Conservation (phyloP, 1,140 invertebrate species). For the Euura saliciscinereae region DNA sequence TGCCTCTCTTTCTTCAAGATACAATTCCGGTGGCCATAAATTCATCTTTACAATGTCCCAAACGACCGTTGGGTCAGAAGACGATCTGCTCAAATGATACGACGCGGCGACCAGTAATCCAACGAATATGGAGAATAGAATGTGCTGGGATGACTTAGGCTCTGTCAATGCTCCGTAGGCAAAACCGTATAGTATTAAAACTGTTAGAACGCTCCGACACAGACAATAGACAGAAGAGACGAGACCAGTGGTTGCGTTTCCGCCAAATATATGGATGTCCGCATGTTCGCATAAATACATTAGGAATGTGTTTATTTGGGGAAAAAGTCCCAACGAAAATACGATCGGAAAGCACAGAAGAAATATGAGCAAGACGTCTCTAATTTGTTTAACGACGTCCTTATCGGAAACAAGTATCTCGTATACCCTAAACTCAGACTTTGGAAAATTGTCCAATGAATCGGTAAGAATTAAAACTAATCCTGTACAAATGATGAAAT, state of each 20-base stretch:
- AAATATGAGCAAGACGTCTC: slow-evolving; percentile 79
- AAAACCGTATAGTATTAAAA: slow-evolving; percentile 86
- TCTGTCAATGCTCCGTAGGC: slow-evolving; percentile 84
- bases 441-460: slow-evolving; percentile 55
- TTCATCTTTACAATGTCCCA: slow-evolving; percentile 87
- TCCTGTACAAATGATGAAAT: slow-evolving; percentile 88
- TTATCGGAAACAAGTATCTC: slow-evolving; percentile 75
- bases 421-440: slow-evolving; percentile 71
- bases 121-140: slow-evolving; percentile 95
- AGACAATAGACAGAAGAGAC: slow-evolving; percentile 86
- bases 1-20: slow-evolving; percentile 52
- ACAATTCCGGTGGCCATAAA: slow-evolving; percentile 71
- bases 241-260: slow-evolving; percentile 92
- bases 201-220: slow-evolving; percentile 78
- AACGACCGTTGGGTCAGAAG: slow-evolving; percentile 88
- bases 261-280: slow-evolving; percentile 97
- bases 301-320: slow-evolving; percentile 95
- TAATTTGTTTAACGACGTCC: slow-evolving; percentile 69
- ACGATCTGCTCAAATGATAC: slow-evolving; percentile 91
- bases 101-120: slow-evolving; percentile 86
- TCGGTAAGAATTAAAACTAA: slow-evolving; percentile 72
- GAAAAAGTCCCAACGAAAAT: slow-evolving; percentile 93
- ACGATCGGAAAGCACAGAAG: slow-evolving; percentile 90
- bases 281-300: slow-evolving; percentile 96
- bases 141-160: slow-evolving; percentile 85